Evolutionary conservation across 2,888 invertebrate species (phyloP), one percentile per base, ranked within the genome.

Genomic region (Brachypalpus laphriformis): DNA sequence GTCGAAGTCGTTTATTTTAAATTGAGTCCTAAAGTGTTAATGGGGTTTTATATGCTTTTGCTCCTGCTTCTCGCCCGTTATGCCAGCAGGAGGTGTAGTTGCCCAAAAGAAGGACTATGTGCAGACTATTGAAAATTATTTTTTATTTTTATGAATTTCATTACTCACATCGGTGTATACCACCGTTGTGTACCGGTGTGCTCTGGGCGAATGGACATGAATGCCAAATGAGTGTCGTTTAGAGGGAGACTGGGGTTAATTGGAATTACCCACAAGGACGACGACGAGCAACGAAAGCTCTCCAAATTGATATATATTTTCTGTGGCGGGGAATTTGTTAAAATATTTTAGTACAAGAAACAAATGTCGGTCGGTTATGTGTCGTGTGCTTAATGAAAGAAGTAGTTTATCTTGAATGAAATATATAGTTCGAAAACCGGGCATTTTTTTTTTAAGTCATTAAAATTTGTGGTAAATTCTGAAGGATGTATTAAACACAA

Each of bases 21-120:
- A 85, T 85, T 85, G 80, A 85, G 85, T 85, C 80, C 80, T 75
- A 75, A 85, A 80, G 85, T 85, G 85, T 81, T 85, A 85, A 85
- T 80, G 75, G 75, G 80, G 70, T 75, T 85, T 85, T 80, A 71
- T 83, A 70, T 78, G 54, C 59, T 14, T 51, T 59, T 71, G 22
- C 28, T 63, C 51, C 18, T 11, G 31, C 22, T 34, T 11, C 9
- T 54, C 20, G 31, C 6, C n/a, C 9, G 11, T 16, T 14, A 42
- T 34, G 11, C 9, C 42, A 63, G 54, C n/a, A n/a, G n/a, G 20
- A 40, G 11, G n/a, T 47, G 54, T 61, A 47, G 63, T 71, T 78
- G 54, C 68, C 47, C 45, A 75, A 75, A 54, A 68, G 3, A 75
- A 51, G 9, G 28, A 65, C 34, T 20, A 28, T 20, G 4, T 3